Percentiles rank a stretch among this genome's conserved stretches.
These are phyloP conservation scores for Quiscalus mexicanus DNA, from an alignment of 2,113 vertebrate species.

Conservation along the genomic window DNA sequence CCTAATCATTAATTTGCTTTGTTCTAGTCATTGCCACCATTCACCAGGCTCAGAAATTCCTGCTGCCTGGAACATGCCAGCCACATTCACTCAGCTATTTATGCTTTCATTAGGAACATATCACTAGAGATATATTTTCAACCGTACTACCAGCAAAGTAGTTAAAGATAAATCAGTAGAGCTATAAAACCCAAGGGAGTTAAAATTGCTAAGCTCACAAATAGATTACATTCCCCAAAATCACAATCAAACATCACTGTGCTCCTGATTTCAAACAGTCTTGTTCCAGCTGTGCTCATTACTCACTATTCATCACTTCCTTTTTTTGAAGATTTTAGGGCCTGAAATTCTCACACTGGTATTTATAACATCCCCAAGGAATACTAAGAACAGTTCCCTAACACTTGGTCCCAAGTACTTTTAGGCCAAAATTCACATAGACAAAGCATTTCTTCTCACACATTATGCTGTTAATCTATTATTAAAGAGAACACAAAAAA, in stretches of 20 bases:
- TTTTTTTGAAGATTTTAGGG: not conserved
- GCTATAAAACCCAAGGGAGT: not conserved
- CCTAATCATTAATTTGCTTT: not conserved
- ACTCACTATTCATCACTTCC: conserved; percentile 34
- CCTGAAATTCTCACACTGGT: not conserved
- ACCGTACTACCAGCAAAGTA: not conserved
- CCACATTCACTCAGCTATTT: not conserved
- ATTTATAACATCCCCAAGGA: not conserved
- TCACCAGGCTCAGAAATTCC: not conserved
- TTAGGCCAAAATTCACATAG: not conserved
- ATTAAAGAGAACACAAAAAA: not conserved
- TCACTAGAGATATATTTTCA: not conserved
- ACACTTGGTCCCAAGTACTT: not conserved
- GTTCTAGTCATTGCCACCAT: not conserved
- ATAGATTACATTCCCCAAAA: conserved; percentile 18
- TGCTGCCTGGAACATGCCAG: not conserved
- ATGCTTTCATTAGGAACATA: conserved; percentile 15
- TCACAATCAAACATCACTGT: conserved; percentile 52
- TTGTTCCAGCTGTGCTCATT: conserved; percentile 40
- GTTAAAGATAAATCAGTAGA: conserved; percentile 22
- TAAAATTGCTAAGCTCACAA: conserved; percentile 38
- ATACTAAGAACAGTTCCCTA: not conserved
- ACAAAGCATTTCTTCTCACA: conserved; percentile 8
- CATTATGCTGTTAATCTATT: not conserved
- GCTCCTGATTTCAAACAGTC: conserved; percentile 42